Conservation (phyloP, 2,113 vertebrate species). For the Macquaria ambigua region DNA sequence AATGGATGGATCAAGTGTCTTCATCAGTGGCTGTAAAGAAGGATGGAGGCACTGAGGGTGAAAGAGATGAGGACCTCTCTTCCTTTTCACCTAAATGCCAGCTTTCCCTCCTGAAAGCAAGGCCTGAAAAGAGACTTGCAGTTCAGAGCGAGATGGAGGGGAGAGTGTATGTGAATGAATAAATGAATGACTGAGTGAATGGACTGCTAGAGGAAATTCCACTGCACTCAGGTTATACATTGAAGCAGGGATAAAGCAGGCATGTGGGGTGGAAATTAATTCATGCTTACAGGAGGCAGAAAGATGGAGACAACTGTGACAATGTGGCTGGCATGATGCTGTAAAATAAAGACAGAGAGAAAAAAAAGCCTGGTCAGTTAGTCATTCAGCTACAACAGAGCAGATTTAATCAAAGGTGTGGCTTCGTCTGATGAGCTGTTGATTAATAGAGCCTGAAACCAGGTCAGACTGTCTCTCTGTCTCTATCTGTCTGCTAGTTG, state of each 20-base stretch:
- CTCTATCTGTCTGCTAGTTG: slow-evolving; percentile 9
- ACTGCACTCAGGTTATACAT: slow-evolving; percentile 7
- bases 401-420: slow-evolving; percentile 76
- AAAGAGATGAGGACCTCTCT: not conserved
- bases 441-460: slow-evolving; percentile 76
- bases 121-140: slow-evolving; percentile 16
- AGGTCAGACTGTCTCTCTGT: slow-evolving; percentile 66
- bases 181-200: slow-evolving; percentile 11
- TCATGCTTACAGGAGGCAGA: not conserved
- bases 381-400: slow-evolving; percentile 42
- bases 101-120: slow-evolving; percentile 10
- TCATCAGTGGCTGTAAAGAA: not conserved
- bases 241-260: slow-evolving; percentile 6
- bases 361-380: slow-evolving; percentile 44
- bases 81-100: slow-evolving; percentile 21
- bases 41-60: not conserved
- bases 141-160: not conserved
- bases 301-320: slow-evolving; percentile 6
- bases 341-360: slow-evolving; percentile 31
- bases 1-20: not conserved
- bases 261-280: slow-evolving; percentile 23
- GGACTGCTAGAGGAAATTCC: slow-evolving; percentile 18
- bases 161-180: not conserved
- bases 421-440: slow-evolving; percentile 69
- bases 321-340: slow-evolving; percentile 5